Evolutionary conservation across 2,113 vertebrate genomes (phyloP).

Genomic region (Cyphomyrus plagiostoma): DNA sequence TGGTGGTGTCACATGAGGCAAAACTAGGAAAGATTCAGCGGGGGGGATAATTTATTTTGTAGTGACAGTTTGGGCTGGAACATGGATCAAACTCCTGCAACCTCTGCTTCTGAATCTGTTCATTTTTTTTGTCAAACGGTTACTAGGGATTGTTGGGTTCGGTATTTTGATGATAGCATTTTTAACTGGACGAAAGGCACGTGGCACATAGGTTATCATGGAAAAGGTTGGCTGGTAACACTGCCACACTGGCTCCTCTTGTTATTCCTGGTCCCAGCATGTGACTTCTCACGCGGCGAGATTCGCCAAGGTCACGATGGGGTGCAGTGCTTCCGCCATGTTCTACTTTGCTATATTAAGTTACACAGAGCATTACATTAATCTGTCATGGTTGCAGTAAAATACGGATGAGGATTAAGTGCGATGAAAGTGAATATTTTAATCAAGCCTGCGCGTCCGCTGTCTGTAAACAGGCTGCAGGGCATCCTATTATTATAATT

Average conservation of each 20-base stretch:
- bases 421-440: constrained; percentile 62
- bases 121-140: not conserved
- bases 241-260: constrained; percentile 30
- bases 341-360: constrained; percentile 51
- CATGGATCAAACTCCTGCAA: not conserved
- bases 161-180: not conserved
- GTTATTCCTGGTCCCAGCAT: constrained; percentile 15
- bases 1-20: not conserved
- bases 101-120: not conserved
- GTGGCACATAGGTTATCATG: not conserved
- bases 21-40: not conserved
- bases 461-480: constrained; percentile 50
- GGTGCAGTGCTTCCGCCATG: constrained; percentile 43
- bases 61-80: not conserved
- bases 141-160: not conserved
- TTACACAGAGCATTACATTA: constrained; percentile 63
- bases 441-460: constrained; percentile 53
- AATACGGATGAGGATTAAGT: constrained; percentile 57
- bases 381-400: constrained; percentile 66
- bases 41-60: not conserved
- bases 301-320: constrained; percentile 55
- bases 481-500: constrained; percentile 41
- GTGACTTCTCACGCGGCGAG: constrained; percentile 24
- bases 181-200: not conserved
- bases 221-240: not conserved